Evolutionary conservation across 1,140 invertebrate genomes (phyloP), one percentile per base, ranked within the genome.

Genomic region (Ceratina japonica): DNA sequence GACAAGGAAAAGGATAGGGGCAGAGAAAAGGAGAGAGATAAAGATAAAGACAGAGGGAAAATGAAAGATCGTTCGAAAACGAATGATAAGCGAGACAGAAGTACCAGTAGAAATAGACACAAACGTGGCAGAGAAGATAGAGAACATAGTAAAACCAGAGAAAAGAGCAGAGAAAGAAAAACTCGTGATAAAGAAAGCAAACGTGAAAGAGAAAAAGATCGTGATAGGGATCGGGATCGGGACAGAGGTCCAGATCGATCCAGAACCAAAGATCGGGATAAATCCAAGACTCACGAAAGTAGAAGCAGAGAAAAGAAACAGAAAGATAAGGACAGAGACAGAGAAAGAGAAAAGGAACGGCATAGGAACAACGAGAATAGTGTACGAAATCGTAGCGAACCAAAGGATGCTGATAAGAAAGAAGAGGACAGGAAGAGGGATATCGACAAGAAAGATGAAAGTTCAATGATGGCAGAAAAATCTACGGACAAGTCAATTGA

Each of bases 91-190:
- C 85, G 79, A 73, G 77, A 83, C n/a, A 84, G 83, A 54, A 90
- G 83, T 75, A 87, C 58, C 51, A 91, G 86, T 49, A 90, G 84
- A 56, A 91, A 87, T 71, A 88, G 88, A 3, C 89, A 90, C 66
- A 89, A 87, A 64, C 87, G 83, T 12, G 89, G 86, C 27, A 87
- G 84, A 20, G 85, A 84, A 18, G 69, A 78, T 27, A 84, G 82
- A 7, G 87, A 86, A 22, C 84, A 81, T 54, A 91, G 89, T 77
- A 91, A 89, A 83, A 75, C 87, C 27, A 24, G 88, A 85, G 68
- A 92, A 5, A 91, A 89, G 51, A 90, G 89, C 22, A 90, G 87
- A 54, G 90, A 92, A 22, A 83, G 86, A 16, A 92, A 87, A 62
- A 87, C 78, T n/a, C 87, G 83, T 37, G 90, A 83, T 70, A 91